Base-by-base conservation (phyloP, 2,113 vertebrate species). In the Takifugu bimaculatus region DNA sequence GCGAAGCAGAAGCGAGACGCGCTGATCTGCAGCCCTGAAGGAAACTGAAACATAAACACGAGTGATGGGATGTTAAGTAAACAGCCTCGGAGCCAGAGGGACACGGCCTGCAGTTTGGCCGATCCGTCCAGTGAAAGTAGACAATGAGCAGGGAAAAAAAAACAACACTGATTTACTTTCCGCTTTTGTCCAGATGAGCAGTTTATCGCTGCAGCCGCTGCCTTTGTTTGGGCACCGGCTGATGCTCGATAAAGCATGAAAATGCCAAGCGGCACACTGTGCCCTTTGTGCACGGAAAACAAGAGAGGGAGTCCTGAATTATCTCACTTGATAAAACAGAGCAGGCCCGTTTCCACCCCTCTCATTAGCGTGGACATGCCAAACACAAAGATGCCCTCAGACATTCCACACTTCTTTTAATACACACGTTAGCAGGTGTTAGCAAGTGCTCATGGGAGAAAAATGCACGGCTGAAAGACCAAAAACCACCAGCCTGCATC, bases 241-340 rank as follows among this genome's bases (percentile, higher is more conserved):
- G 2, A 58, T 76, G 85, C 79, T 83, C 68, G 27, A 80, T 85
- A 82, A 82, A 81, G 69, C 78, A 47, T 80, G 72, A 77, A 81
- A 73, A 79, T 68, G 66, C 78, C 68, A 65, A 63, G 64, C 60
- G 51, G 62, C 78, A 89, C 83, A 88, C 55, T 74, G 79, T 63
- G 43, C 50, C 73, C 81, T 86, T 90, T 91, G 86, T 90, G 62
- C 66, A 58, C n/a, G 65, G 71, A 85, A 20, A 82, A 79, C 63
- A 65, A 76, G 78, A 83, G 71, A 29, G 26, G 26, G 53, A 78
- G 63, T 59, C 75, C 65, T 74, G 84, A 88, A 80, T 75, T 78
- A 83, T 82, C 80, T 83, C 72, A 57, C 74, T 27, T 59, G 75
- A 85, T 81, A 80, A 80, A 86, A 79, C 67, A 85, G 79, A 73